phyloP scores from a whole-genome alignment of 2,888 invertebrate species.

The Microdon myrmicae region DNA sequence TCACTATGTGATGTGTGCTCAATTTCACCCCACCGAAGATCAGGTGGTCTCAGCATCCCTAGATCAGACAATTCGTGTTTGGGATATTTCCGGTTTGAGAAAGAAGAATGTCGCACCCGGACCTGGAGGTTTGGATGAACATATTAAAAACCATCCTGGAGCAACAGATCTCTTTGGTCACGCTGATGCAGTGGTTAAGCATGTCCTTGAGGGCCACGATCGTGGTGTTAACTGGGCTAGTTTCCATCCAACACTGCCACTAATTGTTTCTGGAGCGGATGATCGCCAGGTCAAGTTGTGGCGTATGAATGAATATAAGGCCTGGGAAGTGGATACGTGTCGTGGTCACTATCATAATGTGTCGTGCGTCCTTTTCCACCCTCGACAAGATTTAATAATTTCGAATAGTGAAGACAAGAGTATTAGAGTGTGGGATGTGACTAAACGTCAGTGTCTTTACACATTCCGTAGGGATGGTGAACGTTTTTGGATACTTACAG shows the following conservation, averaged over 20 bases:
- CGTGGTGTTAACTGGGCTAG: conserved; percentile 99
- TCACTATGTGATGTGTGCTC: conserved; percentile 99
- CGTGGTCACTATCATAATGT: conserved; percentile 99
- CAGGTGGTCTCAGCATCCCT: conserved; percentile 96
- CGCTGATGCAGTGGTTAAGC: conserved; percentile 92
- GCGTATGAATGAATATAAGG: conserved; percentile 99
- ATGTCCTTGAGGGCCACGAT: conserved; percentile 92
- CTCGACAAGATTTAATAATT: conserved; percentile 93
- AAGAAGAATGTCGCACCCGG: conserved; percentile 99
- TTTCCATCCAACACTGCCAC: conserved; percentile 93
- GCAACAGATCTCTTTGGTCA: conserved; percentile 95
- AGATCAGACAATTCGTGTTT: conserved; percentile 97
- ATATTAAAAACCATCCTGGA: conserved; percentile 83
- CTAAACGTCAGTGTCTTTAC: conserved; percentile 89
- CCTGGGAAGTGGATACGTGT: conserved; percentile 99
- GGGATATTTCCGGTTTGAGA: conserved; percentile 96
- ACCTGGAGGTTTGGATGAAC: conserved; percentile 88
- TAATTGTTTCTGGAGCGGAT: conserved; percentile 98
- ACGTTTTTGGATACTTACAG: conserved; percentile 95
- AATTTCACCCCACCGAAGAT: conserved; percentile 97
- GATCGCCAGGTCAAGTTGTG: conserved; percentile 97
- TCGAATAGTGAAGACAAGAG: conserved; percentile 98
- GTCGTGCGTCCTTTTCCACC: conserved; percentile 96
- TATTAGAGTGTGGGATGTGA: conserved; percentile 99
- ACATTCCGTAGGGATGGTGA: conserved; percentile 96